A percentile compares a stretch with the other conserved stretches of the same genome.
Conservation (phyloP, 2,888 invertebrate genomes). For the Campoplex capitator region DNA sequence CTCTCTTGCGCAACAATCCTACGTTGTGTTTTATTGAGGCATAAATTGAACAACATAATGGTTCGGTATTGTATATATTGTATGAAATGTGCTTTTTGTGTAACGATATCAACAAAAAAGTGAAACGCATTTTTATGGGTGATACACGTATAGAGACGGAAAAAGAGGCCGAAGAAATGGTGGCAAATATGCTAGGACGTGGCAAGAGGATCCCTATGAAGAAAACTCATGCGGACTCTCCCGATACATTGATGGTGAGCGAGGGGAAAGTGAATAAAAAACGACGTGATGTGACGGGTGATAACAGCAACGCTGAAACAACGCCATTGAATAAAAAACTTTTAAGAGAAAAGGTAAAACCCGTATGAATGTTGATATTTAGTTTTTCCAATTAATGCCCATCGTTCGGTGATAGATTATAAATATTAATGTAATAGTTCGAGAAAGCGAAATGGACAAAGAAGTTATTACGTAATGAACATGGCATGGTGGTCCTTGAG, state of each 20-base stretch:
- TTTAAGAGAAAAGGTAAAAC: slow-evolving; percentile 13
- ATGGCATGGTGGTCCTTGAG: slow-evolving; percentile 6
- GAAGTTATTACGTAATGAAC: not conserved
- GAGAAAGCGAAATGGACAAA: not conserved
- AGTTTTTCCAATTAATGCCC: not conserved
- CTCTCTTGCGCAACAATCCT: not conserved
- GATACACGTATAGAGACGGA: not conserved
- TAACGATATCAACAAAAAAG: not conserved
- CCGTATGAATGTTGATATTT: not conserved
- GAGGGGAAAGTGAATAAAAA: slow-evolving; percentile 6
- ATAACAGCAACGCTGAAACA: not conserved
- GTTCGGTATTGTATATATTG: not conserved
- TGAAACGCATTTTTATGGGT: not conserved
- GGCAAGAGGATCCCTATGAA: slow-evolving; percentile 4
- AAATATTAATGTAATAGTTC: not conserved
- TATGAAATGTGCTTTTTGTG: not conserved
- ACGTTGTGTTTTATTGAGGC: not conserved
- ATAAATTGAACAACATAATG: not conserved
- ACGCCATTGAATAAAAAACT: not conserved
- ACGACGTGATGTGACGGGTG: slow-evolving; percentile 7
- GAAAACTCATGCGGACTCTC: slow-evolving; percentile 4
- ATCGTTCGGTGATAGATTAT: not conserved
- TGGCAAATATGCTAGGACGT: not conserved
- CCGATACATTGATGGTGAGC: not conserved
- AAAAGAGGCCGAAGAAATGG: not conserved